Base-by-base conservation (phyloP, 2,797 vertebrate genomes). In the Serranus cabrilla region DNA sequence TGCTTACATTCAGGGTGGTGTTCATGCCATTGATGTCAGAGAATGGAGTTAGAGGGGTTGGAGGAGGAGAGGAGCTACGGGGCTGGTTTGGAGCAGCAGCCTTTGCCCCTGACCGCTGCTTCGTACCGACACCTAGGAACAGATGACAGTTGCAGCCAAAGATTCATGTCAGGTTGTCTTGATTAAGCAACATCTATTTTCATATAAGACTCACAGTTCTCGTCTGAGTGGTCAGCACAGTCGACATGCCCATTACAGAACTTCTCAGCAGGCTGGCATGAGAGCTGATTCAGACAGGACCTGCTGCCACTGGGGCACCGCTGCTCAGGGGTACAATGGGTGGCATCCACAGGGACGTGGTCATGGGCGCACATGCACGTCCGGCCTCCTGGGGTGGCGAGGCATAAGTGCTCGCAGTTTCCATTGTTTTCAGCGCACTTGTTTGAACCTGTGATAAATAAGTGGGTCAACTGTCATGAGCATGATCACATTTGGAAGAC, bases 321-420 rank as follows among this genome's bases (percentile, higher is more conserved):
- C 0, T 85, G 45, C 12, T 80, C 81, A 0, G 74, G 84, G 0
- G 11, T 54, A 45, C 97, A 98, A 5, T 76, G 78, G 8, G 81
- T 89, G 14, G 60, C 86, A 0, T 71, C 92, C 25, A 92, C 80
- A 20, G 90, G 68, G 13, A 49, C 50, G 55, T 96, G 93, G 23
- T 95, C 95, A 0, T 88, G 60, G 27, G 94, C 86, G 68, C 97
- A 99, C 45, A 12, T 90, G 78, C 97, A 99, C 11, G 90, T 96
- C 66, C 83, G 91, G 11, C 97, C 96, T 5, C 76, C 52, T 0
- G 96, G 96, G 20, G 93, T 94, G 13, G 96, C 93, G 4, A 99
- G 92, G 83, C 98, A 99, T 31, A 99, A 88, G 59, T 97, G 97
- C 65, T 92, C 91, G 52, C 97, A 98, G 56, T 95, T 92, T 3